These are phyloP conservation scores for Tapirus indicus DNA, from an alignment of 2,797 vertebrate species.

Conservation along the genomic window DNA sequence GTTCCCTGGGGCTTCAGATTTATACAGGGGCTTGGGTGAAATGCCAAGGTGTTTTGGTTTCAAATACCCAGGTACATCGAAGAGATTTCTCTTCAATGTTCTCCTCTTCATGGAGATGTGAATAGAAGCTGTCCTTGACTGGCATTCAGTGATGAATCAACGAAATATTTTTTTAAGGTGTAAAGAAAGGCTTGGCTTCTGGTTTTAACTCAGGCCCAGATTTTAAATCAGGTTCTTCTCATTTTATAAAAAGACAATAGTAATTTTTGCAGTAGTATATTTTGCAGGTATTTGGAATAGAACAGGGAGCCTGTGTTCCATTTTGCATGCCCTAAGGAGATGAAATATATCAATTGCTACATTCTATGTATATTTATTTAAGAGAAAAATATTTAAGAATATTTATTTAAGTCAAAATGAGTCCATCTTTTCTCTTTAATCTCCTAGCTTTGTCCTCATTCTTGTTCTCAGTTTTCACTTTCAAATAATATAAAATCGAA, in stretches of 20 bases:
- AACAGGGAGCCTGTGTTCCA: neutral
- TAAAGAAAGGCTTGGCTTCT: neutral
- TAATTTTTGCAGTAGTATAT: neutral
- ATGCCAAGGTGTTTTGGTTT: neutral
- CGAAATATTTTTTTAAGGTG: neutral
- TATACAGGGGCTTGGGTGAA: neutral
- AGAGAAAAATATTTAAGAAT: slow-evolving; percentile 42
- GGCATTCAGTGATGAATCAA: neutral
- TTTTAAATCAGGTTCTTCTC: neutral
- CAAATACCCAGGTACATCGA: neutral
- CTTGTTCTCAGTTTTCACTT: neutral
- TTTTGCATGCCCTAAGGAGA: neutral
- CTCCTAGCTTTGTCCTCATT: neutral
- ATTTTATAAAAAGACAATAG: neutral
- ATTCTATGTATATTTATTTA: neutral
- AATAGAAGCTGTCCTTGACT: neutral
- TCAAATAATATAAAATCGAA: neutral
- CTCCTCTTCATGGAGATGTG: neutral
- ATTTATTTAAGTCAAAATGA: slow-evolving; percentile 27
- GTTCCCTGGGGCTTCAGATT: neutral
- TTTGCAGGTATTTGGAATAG: neutral
- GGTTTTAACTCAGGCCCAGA: neutral
- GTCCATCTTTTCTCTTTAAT: neutral
- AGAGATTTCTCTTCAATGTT: neutral
- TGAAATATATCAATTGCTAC: neutral